Conservation (phyloP, 2,888 invertebrate species). For the Lithophane leautieri region DNA sequence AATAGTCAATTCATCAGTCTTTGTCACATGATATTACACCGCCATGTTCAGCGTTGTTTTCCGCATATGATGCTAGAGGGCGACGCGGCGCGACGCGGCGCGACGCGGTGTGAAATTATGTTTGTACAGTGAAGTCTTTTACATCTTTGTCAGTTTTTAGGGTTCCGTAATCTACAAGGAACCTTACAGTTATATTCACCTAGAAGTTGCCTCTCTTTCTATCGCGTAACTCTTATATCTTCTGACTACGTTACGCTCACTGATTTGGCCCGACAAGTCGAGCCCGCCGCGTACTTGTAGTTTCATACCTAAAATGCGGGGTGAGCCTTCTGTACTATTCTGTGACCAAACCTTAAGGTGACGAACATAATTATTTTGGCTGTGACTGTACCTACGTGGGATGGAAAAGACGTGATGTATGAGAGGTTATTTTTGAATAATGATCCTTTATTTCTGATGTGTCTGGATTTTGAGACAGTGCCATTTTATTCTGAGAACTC, state of each 20-base stretch:
- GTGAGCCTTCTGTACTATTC: too few species aligned
- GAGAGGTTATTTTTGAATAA: conserved; percentile 38
- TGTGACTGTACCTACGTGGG: background rate
- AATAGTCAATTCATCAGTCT: conserved; percentile 54
- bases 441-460: conserved; percentile 29
- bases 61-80: conserved; percentile 58
- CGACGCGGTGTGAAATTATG: conserved; percentile 58
- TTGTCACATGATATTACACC: conserved; percentile 49
- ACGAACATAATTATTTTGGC: background rate
- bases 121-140: conserved; percentile 4
- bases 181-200: too few species aligned
- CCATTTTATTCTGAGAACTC: conserved; percentile 1
- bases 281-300: too few species aligned
- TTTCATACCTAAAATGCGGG: too few species aligned
- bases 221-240: too few species aligned
- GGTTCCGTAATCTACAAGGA: too few species aligned
- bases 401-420: conserved; percentile 13
- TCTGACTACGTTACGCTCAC: too few species aligned
- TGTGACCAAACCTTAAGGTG: background rate
- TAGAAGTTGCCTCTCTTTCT: too few species aligned
- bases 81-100: too few species aligned
- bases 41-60: conserved; percentile 59
- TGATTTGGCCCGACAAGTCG: too few species aligned
- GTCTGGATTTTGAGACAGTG: conserved; percentile 7
- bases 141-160: background rate